A percentile compares a stretch with the other conserved stretches of the same genome.
phyloP scores from a whole-genome alignment of 2,888 invertebrate genomes.

The Cecidostiba fungosa region DNA sequence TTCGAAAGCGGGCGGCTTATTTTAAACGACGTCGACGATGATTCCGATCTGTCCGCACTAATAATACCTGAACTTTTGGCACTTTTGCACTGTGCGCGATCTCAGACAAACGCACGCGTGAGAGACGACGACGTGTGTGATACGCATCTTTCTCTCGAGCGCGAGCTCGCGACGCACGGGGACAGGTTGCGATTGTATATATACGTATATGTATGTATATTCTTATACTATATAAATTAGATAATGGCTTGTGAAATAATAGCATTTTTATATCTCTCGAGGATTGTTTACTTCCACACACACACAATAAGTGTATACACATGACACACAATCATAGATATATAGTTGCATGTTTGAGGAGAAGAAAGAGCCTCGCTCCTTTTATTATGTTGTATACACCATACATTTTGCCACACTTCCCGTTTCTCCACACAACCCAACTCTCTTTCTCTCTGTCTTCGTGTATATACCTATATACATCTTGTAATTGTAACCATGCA shows the following conservation, averaged over 20 bases:
- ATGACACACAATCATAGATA: not conserved
- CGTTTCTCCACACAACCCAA: slow-evolving; percentile 11
- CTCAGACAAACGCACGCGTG: not conserved
- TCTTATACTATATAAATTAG: slow-evolving; percentile 40
- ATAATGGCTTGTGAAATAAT: slow-evolving; percentile 61
- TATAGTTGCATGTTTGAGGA: slow-evolving; percentile 59
- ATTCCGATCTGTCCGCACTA: slow-evolving; percentile 48
- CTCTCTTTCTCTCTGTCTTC: not conserved
- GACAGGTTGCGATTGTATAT: not conserved
- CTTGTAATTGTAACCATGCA: not conserved
- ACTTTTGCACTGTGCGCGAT: slow-evolving; percentile 41
- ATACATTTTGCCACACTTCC: slow-evolving; percentile 21
- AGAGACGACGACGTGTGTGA: not conserved
- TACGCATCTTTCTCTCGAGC: not conserved
- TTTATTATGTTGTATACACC: slow-evolving; percentile 1
- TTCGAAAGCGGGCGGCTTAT: slow-evolving; percentile 42
- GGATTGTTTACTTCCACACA: slow-evolving; percentile 53
- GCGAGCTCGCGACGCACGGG: not conserved
- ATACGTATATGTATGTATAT: not conserved
- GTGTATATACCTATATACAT: not conserved
- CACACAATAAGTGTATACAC: not conserved
- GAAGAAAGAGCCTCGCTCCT: slow-evolving; percentile 36
- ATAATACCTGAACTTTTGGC: slow-evolving; percentile 56
- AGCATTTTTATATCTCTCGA: slow-evolving; percentile 38
- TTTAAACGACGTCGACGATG: slow-evolving; percentile 12